phyloP scores from a whole-genome alignment of 2,797 vertebrate species.

The Megaceryle alcyon region DNA sequence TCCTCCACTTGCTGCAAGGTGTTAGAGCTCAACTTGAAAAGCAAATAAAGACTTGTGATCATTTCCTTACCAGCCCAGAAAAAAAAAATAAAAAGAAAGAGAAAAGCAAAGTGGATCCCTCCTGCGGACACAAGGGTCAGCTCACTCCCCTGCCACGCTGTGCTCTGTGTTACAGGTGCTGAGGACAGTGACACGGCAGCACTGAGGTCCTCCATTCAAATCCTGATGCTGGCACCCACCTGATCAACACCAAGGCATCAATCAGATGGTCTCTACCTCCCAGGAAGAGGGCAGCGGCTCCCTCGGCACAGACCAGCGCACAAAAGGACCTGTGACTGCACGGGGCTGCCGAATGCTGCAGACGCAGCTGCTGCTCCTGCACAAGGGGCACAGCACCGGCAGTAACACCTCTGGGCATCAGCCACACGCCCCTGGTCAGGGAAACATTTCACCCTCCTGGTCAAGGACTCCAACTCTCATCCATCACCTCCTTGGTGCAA shows the following conservation, averaged over 20 bases:
- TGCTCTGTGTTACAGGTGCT: neutral
- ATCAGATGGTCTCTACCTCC: rapidly evolving
- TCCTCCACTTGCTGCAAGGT: slow-evolving; percentile 3
- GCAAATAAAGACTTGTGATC: neutral
- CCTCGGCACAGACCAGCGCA: rapidly evolving
- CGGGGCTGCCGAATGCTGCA: rapidly evolving
- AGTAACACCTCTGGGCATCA: rapidly evolving
- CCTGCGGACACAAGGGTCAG: neutral
- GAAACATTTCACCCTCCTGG: neutral
- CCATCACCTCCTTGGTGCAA: rapidly evolving
- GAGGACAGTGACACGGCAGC: neutral
- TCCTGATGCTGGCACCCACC: neutral
- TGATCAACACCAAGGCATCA: rapidly evolving
- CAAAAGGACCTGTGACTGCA: rapidly evolving
- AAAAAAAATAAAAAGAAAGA: neutral
- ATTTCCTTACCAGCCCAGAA: neutral
- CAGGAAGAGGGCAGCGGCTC: neutral
- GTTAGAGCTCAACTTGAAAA: neutral
- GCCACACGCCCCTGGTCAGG: rapidly evolving
- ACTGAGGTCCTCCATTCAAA: neutral
- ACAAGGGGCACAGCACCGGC: neutral
- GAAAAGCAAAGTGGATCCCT: neutral
- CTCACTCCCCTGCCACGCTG: rapidly evolving
- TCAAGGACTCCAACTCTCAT: neutral
- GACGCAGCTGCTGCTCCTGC: neutral